Percentiles rank a stretch among this genome's conserved stretches.
phyloP scores from a whole-genome alignment of 1,140 invertebrate genomes.

The Dendrolimus kikuchii region DNA sequence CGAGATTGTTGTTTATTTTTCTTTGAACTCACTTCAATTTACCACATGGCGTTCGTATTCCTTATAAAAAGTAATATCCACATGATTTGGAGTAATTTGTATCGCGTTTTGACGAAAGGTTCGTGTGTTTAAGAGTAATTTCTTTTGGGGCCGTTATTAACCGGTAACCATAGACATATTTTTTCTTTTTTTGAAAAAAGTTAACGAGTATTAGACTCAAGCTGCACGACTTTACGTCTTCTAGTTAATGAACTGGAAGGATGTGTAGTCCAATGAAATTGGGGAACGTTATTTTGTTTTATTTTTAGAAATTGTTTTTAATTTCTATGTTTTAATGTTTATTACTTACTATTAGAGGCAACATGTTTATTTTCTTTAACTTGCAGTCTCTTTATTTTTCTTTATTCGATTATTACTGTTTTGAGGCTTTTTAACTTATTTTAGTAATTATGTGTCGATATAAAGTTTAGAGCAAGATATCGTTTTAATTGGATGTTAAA shows the following conservation, averaged over 20 bases:
- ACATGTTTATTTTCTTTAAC: no score
- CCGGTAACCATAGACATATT: conserved; percentile 31
- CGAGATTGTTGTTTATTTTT: conserved; percentile 48
- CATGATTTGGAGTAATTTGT: conserved; percentile 62
- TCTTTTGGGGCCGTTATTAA: conserved; percentile 45
- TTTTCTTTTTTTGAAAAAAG: conserved; percentile 13
- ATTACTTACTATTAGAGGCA: neutral
- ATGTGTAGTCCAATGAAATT: neutral
- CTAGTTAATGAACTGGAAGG: conserved; percentile 4
- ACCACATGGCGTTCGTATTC: conserved; percentile 48
- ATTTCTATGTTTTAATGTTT: conserved; percentile 1
- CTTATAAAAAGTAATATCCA: conserved; percentile 57
- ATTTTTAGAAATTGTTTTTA: neutral
- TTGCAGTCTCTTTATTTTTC: no score
- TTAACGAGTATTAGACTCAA: conserved; percentile 5
- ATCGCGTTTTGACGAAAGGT: conserved; percentile 51
- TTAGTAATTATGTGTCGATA: no score
- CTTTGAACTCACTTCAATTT: conserved; percentile 56
- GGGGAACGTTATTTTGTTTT: no score
- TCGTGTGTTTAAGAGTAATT: conserved; percentile 55
- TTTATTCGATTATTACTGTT: no score
- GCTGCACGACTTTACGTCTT: neutral
- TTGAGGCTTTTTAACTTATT: no score
- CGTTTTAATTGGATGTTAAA: no score
- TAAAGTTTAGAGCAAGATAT: no score